A percentile compares a stretch with the other conserved stretches of the same genome.
These are phyloP conservation scores for Chrysolina americana DNA, from an alignment of 2,888 invertebrate species.

Conservation along the genomic window DNA sequence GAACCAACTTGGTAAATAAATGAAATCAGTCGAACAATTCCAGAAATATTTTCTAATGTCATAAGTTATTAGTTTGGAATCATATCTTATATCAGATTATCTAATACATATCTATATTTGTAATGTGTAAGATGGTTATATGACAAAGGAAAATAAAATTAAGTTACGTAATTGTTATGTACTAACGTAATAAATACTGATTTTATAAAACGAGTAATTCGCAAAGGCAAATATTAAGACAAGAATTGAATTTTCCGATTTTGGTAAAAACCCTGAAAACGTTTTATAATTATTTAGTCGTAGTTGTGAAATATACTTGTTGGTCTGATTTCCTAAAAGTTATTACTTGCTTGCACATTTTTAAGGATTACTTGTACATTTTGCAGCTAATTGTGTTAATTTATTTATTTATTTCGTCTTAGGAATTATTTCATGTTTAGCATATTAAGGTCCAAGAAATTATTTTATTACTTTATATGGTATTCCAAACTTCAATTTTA, in stretches of 20 bases:
- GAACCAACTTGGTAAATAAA: too few relatives aligned
- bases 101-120: constrained; percentile 4
- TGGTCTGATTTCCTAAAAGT: background rate
- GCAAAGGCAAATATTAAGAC: too few relatives aligned
- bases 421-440: constrained; percentile 36
- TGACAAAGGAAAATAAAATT: too few relatives aligned
- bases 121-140: background rate
- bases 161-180: too few relatives aligned
- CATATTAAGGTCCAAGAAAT: constrained; percentile 8
- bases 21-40: too few relatives aligned
- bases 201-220: too few relatives aligned
- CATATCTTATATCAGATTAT: constrained; percentile 1
- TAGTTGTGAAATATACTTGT: too few relatives aligned
- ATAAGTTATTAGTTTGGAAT: too few relatives aligned
- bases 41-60: too few relatives aligned
- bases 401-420: constrained; percentile 47
- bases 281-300: too few relatives aligned
- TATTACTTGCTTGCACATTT: constrained; percentile 57
- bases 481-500: background rate
- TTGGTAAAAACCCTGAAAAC: background rate
- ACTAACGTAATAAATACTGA: too few relatives aligned
- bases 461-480: background rate
- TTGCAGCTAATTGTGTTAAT: constrained; percentile 54
- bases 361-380: constrained; percentile 51
- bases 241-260: background rate